Conservation (phyloP, 92 coral and sea anemone genomes). For the Pocillopora meandrina region DNA sequence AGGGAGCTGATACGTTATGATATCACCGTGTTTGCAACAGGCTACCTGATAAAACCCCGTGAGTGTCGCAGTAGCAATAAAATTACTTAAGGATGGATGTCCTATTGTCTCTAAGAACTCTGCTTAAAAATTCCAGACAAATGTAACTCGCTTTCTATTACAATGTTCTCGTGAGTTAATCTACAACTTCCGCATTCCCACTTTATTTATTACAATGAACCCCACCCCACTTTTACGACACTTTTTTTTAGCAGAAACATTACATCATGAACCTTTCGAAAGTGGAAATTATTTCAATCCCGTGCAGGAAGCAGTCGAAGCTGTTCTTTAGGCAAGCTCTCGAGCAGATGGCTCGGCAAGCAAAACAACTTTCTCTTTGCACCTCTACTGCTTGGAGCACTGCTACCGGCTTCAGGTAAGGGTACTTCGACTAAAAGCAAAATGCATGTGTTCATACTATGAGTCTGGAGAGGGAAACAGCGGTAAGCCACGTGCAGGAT, state of each 20-base stretch:
- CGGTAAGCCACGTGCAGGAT: not conserved
- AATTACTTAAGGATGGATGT: too few relatives aligned
- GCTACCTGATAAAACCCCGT: too few relatives aligned
- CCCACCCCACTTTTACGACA: not conserved
- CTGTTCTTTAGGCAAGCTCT: not conserved
- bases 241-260: not conserved
- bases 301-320: not conserved
- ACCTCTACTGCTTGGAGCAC: not conserved
- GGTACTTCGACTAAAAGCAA: not conserved
- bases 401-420: constrained; percentile 14
- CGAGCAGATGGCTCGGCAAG: not conserved
- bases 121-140: too few relatives aligned
- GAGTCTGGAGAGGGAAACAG: not conserved
- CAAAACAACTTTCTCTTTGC: not conserved
- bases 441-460: not conserved
- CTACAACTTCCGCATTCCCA: too few relatives aligned
- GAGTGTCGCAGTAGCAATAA: too few relatives aligned
- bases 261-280: not conserved
- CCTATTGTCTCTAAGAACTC: too few relatives aligned
- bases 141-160: too few relatives aligned
- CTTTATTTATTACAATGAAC: not conserved
- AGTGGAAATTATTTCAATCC: not conserved
- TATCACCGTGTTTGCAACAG: too few relatives aligned
- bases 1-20: too few relatives aligned
- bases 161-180: too few relatives aligned